Base-by-base conservation (phyloP, 2,113 vertebrate species). In the Phalacrocorax brasilianus region DNA sequence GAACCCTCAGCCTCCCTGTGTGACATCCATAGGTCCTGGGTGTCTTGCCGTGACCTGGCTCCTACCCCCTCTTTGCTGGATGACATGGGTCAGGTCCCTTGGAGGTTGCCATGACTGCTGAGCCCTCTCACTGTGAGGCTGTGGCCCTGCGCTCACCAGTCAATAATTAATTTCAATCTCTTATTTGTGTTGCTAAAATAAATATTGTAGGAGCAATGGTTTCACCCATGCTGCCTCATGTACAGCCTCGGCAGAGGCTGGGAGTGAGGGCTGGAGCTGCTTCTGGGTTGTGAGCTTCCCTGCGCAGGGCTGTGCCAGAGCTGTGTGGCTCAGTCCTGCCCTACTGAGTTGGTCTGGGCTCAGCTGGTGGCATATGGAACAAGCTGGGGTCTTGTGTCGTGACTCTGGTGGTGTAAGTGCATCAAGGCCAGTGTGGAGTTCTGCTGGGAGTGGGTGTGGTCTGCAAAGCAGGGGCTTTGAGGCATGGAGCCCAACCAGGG, bases 101-200 rank as follows among this genome's bases (percentile, higher is more conserved):
- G 35, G 67, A 71, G 40, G 9, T 40, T 1, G 8, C 66, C 44
- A 11, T 90, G 33, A 28, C 56, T 75, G 32, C 38, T 1, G 28
- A 50, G 70, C 56, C 38, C 15, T 62, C 49, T 85, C 45, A 21
- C 23, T 11, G 2, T 1, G 14, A 74, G 45, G 61, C 47, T 15
- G 6, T 82, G 19, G 14, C 76, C 53, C 44, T 50, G 45, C 30
- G 2, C 66, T 89, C 40, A 35, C 66, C 77, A 33, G 62, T 91
- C 90, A 91, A 42, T 95, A 80, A 92, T 91, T 84, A 76, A 93
- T 87, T 91, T 78, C 70, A 82, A 6, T 91, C 74, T 89, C 33
- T 71, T 85, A 58, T 19, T 95, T 90, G 74, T 71, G 74, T 82
- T 93, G 93, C 74, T 85, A 85, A 94, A 94, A 92, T 82, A 95